Evolutionary conservation across 1,140 invertebrate genomes (phyloP).

Genomic region (Tetramorium alpestre): DNA sequence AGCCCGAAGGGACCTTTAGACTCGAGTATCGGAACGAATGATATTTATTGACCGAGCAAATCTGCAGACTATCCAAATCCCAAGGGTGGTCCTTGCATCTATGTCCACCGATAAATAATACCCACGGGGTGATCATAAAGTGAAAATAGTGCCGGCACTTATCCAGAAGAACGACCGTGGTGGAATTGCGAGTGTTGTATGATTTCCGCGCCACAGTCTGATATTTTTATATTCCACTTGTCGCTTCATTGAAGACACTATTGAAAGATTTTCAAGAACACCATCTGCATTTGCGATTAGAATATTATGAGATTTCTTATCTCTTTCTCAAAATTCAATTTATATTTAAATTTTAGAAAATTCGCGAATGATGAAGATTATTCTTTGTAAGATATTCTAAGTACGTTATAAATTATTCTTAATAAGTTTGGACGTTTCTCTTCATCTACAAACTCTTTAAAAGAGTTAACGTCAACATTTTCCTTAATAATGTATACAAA

Average conservation of each 20-base stretch:
- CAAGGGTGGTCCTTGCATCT: slow-evolving; percentile 81
- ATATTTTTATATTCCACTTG: slow-evolving; percentile 47
- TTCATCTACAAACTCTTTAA: background rate
- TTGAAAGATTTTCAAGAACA: background rate
- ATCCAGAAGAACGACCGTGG: slow-evolving; percentile 56
- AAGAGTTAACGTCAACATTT: background rate
- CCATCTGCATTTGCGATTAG: background rate
- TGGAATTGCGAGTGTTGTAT: slow-evolving; percentile 49
- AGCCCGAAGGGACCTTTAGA: slow-evolving; percentile 71
- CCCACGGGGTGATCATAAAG: slow-evolving; percentile 73
- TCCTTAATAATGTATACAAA: background rate
- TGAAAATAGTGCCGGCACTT: slow-evolving; percentile 75
- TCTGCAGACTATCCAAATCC: slow-evolving; percentile 83
- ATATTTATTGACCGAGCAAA: slow-evolving; percentile 85
- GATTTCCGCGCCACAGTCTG: slow-evolving; percentile 5
- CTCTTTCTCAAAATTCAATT: slow-evolving; percentile 10
- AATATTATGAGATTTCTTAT: background rate
- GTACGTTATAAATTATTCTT: background rate
- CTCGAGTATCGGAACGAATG: slow-evolving; percentile 85
- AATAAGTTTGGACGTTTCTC: background rate
- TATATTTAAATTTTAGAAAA: background rate
- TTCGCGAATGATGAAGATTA: background rate
- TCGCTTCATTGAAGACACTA: too few relatives aligned
- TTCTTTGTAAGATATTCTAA: background rate
- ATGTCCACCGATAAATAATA: slow-evolving; percentile 78